phyloP scores from a whole-genome alignment of 2,113 vertebrate genomes.

The Dasyprocta punctata region DNA sequence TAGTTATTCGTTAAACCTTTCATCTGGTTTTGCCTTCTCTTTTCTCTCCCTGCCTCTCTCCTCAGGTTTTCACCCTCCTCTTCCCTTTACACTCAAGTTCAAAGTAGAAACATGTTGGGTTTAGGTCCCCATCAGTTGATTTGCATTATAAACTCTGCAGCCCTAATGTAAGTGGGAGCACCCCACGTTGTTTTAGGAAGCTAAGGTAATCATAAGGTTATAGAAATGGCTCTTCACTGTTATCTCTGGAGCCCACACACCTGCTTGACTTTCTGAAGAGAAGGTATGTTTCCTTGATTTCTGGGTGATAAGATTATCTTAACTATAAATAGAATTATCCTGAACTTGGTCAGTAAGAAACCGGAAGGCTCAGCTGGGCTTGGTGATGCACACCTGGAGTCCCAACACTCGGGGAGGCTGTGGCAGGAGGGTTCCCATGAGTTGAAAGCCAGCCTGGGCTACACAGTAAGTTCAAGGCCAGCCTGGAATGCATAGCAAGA shows the following conservation, averaged over 20 bases:
- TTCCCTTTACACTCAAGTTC: not conserved
- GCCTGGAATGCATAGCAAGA: not conserved
- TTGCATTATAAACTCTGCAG: not conserved
- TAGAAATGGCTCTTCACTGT: not conserved
- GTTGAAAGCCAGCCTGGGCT: not conserved
- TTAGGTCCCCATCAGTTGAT: conserved; percentile 4
- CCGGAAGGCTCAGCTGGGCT: not conserved
- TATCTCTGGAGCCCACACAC: not conserved
- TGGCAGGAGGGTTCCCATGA: not conserved
- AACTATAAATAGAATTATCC: conserved; percentile 5
- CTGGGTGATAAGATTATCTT: not conserved
- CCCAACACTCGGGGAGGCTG: not conserved
- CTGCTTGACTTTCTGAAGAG: conserved; percentile 5
- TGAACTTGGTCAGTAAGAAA: conserved; percentile 17
- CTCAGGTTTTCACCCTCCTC: not conserved
- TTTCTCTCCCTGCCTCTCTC: not conserved
- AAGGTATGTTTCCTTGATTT: conserved; percentile 29
- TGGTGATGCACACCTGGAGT: not conserved
- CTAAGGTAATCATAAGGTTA: not conserved
- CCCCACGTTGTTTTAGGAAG: not conserved
- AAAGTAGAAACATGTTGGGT: conserved; percentile 20
- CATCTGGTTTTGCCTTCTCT: conserved; percentile 9
- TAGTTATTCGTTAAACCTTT: not conserved
- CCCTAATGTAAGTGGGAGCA: not conserved
- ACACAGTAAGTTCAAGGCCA: not conserved